These are phyloP conservation scores for Anoplolepis gracilipes DNA, from an alignment of 1,140 invertebrate species.

Conservation along the genomic window DNA sequence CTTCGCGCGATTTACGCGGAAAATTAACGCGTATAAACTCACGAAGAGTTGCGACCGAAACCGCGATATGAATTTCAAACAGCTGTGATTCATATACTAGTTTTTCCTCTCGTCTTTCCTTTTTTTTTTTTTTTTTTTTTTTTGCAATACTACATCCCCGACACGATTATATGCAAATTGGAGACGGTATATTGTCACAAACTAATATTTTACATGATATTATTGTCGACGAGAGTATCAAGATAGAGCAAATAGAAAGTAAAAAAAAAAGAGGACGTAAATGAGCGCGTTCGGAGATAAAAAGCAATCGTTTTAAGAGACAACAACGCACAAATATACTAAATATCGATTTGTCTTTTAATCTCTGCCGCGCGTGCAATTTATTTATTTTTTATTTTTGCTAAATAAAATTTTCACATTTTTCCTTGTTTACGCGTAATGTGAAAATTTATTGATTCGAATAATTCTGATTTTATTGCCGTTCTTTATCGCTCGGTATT, in stretches of 20 bases:
- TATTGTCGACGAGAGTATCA: neutral
- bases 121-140: neutral
- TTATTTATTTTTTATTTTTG: neutral
- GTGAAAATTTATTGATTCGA: neutral
- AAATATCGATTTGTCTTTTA: slow-evolving; percentile 3
- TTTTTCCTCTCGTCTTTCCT: slow-evolving; percentile 1
- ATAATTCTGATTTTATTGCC: neutral
- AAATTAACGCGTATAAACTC: slow-evolving; percentile 37
- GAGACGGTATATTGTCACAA: neutral
- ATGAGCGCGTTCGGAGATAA: neutral
- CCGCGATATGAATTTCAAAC: slow-evolving; percentile 30
- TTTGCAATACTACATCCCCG: neutral
- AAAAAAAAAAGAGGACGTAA: slow-evolving; percentile 13
- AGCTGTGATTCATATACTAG: slow-evolving; percentile 19
- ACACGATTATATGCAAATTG: neutral
- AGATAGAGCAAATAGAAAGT: neutral
- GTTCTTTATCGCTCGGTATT: neutral
- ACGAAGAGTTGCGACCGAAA: slow-evolving; percentile 16
- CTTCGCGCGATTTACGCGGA: slow-evolving; percentile 51
- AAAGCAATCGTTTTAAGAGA: neutral
- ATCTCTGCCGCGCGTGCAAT: neutral
- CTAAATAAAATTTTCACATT: slow-evolving; percentile 6
- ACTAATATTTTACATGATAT: slow-evolving; percentile 4
- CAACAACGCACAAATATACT: neutral
- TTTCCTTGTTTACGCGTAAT: neutral